Evolutionary conservation across 1,140 invertebrate genomes (phyloP), one percentile per base, ranked within the genome.

Genomic region (Megathymus violae): DNA sequence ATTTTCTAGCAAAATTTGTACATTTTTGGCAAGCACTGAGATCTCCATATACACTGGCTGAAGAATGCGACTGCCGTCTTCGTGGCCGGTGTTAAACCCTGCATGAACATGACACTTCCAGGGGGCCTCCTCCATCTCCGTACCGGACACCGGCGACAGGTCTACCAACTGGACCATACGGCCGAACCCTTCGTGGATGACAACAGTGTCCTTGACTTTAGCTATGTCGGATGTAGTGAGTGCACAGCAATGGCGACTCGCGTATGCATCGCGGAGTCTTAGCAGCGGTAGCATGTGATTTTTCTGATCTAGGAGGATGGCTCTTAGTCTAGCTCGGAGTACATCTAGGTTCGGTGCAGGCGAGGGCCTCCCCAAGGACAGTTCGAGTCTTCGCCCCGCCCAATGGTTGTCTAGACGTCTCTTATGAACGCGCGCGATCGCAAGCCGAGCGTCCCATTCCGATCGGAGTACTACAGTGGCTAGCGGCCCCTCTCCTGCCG

Each of bases 241-340:
- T 0, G 95, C 94, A 44, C 94, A 93, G 80, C 96, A 94, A 74
- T 95, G 97, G 38, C 96, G 93, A 72, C 94, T 95, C 65, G 97
- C 96, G 88, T 95, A 97, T 60, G 97, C 92, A 80, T 97, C 96
- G 13, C 96, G 93, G 62, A 97, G 95, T 75, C 96, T 94, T 65
- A 97, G 95, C 0, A 97, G 88, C 0, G 96, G 96, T 40, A 97
- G 89, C 58, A 93, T 93, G 65, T 95, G 93, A 0, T 94, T 93
- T 19, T 95, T 94, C 17, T 96, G 95, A 76, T 96, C 92, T 54
- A 93, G 91, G 0, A 94, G 72, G 1, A 91, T 88, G n/a, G 85
- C 85, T 3, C 88, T 64, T 0, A 91, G 76, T 0, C 88, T 64
- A 0, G 81, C 92, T 7, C 94, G 41, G 0, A 92, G 93, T 0